Base-by-base conservation (phyloP, 2,888 invertebrate genomes). In the Tetramorium bicarinatum region DNA sequence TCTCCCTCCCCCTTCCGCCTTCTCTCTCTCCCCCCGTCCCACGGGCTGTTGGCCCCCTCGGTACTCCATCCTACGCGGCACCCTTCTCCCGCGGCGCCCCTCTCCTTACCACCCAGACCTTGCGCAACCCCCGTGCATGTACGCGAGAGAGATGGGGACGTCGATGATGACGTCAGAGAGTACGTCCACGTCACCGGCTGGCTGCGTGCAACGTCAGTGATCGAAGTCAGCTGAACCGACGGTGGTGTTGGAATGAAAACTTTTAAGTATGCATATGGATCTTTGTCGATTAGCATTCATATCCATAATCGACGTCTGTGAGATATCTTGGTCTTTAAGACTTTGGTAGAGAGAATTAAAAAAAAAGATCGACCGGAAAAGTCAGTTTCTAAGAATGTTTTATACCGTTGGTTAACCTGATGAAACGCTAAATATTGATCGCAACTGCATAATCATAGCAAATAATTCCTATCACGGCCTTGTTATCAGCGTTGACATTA, bases 161-260 rank as follows among this genome's bases (percentile, higher is more conserved):
- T 75, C 66, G 85, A 59, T 84, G 82, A 66, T 87, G 86, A 87
- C 84, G 87, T 93, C 93, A 93, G 88, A 93, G 88, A 91, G 92
- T 87, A 88, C 87, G 77, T 67, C 91, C 92, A 91, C 93, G 93
- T 93, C 93, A 92, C 92, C 49, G 79, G 34, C 77, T 71, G 86
- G 84, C 90, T 90, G 92, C 91, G 91, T 91, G 92, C 92, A 92
- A 92, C 93, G 93, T 93, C 93, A 92, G 93, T 94, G 93, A 94
- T 94, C 94, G 94, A 94, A 94, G 91, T 91, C 94, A 94, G 94
- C 94, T 94, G 94, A 92, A 88, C 87, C 87, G 81, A 83, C 85
- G 29, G 34, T 34, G 11, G 8, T 62, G 67, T 21, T 62, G 44
- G 54, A 64, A 74, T 74, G 74, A 84, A 84, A 67, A 82, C 61